phyloP scores from a whole-genome alignment of 2,113 vertebrate genomes.

The Colaptes auratus region DNA sequence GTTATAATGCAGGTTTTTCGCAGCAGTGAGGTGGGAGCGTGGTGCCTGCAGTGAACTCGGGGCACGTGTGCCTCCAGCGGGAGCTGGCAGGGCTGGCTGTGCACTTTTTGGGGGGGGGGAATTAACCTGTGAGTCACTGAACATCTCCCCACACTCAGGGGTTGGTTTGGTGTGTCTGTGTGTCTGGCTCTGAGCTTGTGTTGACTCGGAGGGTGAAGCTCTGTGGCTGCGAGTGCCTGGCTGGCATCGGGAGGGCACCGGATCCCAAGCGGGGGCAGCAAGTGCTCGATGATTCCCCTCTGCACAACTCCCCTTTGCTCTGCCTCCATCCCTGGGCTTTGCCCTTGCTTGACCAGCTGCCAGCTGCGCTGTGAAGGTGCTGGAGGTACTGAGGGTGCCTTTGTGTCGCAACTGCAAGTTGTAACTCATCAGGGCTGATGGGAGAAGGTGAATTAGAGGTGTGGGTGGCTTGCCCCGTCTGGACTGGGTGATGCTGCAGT shows the following conservation, averaged over 20 bases:
- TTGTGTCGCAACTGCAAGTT: background rate
- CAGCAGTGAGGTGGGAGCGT: background rate
- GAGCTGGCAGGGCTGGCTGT: background rate
- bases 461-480: background rate
- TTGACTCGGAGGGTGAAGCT: background rate
- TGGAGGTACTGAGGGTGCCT: background rate
- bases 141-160: background rate
- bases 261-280: background rate
- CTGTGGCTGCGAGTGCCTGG: background rate
- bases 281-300: background rate
- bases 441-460: background rate
- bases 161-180: background rate
- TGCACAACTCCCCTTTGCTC: background rate
- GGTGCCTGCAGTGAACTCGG: background rate
- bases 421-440: background rate
- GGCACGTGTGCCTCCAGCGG: background rate
- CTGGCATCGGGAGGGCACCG: background rate
- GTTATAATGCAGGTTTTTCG: background rate
- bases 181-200: background rate
- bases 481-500: background rate
- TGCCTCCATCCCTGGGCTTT: fast-evolving
- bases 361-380: background rate
- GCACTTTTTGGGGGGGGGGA: background rate
- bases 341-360: background rate
- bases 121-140: background rate